Evolutionary conservation across 1,140 invertebrate species (phyloP), one percentile per base, ranked within the genome.

Genomic region (Ericerus pela): DNA sequence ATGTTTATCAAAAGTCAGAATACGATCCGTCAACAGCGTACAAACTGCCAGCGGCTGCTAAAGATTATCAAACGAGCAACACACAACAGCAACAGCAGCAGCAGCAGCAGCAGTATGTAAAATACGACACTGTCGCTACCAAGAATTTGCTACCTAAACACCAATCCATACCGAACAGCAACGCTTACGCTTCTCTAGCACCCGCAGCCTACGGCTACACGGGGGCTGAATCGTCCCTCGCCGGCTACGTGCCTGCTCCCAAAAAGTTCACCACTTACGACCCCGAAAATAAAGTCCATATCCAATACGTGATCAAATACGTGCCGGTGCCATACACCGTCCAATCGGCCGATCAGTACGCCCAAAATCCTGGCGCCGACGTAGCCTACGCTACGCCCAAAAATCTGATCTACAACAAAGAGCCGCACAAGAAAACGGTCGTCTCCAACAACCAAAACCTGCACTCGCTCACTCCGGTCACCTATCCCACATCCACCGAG

Each of bases 11-110:
- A 24, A 47, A 47, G 26, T 16, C 37, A 5, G 41, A 47, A 24
- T 47, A 47, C 20, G 26, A 47, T 24, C 20, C 22, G 11, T 24
- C 22, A 18, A 18, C 41, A 47, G 22, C 41, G 22, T 47, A 47
- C 26, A 47, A 47, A 47, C 20, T 47, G 26, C 6, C 41, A 24
- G 41, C 26, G 6, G 26, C 26, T 22, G 41, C 20, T 47, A 47
- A 47, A 24, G 20, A 47, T 47, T 47, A 47, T 24, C 41, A 47
- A 47, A 47, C 41, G 2, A 47, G 41, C 16, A n/a, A n/a, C n/a
- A n/a, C n/a, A n/a, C n/a, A n/a, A n/a, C n/a, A n/a, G n/a, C n/a
- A n/a, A n/a, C n/a, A n/a, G n/a, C n/a, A n/a, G n/a, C n/a, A n/a
- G n/a, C n/a, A n/a, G n/a, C n/a, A n/a, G n/a, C 16, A 20, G 16